phyloP scores from a whole-genome alignment of 2,113 vertebrate genomes.

The Notiomystis cincta region DNA sequence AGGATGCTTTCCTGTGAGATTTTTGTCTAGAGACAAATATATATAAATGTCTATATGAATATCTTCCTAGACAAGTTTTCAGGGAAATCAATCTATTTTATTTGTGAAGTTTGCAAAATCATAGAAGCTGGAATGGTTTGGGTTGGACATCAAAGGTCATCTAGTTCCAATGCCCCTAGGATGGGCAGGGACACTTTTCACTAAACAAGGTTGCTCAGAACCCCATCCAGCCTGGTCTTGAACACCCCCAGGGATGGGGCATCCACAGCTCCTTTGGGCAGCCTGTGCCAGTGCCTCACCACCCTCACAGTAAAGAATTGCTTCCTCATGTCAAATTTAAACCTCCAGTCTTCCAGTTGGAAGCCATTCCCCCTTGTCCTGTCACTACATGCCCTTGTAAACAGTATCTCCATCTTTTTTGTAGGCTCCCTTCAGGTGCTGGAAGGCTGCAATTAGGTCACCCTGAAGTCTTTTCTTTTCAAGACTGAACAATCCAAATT shows the following conservation, averaged over 20 bases:
- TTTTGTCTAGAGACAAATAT: neutral
- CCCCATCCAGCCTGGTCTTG: neutral
- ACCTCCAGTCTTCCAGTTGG: neutral
- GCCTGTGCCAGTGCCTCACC: neutral
- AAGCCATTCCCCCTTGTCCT: neutral
- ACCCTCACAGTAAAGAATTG: neutral
- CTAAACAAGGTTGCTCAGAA: neutral
- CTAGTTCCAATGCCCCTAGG: accelerated
- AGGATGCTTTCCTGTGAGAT: neutral
- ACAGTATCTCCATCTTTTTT: neutral
- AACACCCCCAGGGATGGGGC: too few species aligned
- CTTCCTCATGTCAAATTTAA: neutral
- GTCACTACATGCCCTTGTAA: neutral
- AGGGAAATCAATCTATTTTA: neutral
- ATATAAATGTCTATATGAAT: neutral
- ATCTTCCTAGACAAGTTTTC: neutral
- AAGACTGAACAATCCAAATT: neutral
- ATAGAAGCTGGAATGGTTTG: neutral
- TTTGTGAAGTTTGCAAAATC: neutral
- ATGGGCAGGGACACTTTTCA: neutral
- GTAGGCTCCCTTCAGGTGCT: neutral
- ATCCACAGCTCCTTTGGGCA: neutral
- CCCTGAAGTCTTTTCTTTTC: neutral
- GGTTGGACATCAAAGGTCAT: neutral
- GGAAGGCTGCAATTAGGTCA: neutral